Conservation (phyloP, 2,888 invertebrate genomes). For the Anthophora plumipes region DNA sequence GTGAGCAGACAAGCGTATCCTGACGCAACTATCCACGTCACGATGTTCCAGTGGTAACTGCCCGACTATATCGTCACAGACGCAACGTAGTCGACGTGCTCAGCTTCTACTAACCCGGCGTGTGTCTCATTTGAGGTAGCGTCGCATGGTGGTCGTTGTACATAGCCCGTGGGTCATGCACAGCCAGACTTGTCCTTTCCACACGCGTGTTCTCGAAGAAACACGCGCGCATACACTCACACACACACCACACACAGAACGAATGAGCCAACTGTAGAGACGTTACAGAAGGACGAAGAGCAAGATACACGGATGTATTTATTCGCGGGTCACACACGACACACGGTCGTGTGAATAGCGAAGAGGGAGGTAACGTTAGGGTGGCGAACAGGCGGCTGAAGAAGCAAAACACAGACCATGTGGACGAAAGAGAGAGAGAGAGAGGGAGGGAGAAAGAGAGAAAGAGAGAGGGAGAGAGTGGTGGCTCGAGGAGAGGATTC, state of each 20-base stretch:
- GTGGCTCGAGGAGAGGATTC: constrained; percentile 34
- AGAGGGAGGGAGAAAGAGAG: too few relatives aligned
- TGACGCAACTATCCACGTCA: constrained; percentile 39
- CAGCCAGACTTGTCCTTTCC: too few relatives aligned
- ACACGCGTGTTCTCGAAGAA: too few relatives aligned
- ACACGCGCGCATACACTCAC: too few relatives aligned
- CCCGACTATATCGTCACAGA: constrained; percentile 18
- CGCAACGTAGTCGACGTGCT: constrained; percentile 16
- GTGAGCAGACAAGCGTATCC: too few relatives aligned
- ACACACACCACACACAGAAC: too few relatives aligned
- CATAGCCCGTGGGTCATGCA: constrained; percentile 2
- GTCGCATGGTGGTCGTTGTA: constrained; percentile 7
- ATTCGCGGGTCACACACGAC: constrained; percentile 47
- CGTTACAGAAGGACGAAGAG: not conserved
- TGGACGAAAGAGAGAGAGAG: too few relatives aligned
- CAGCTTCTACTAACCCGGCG: not conserved
- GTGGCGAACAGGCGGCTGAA: constrained; percentile 37
- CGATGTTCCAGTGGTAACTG: constrained; percentile 37
- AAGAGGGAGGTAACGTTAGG: constrained; percentile 61
- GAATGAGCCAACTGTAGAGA: too few relatives aligned
- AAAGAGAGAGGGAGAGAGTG: too few relatives aligned
- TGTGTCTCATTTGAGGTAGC: constrained; percentile 19
- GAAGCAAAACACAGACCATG: constrained; percentile 58
- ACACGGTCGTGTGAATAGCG: constrained; percentile 38
- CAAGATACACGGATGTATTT: constrained; percentile 27